A percentile compares a stretch with the other conserved stretches of the same genome.
phyloP scores from a whole-genome alignment of 2,888 invertebrate genomes.

The Glaucopsyche alexis region DNA sequence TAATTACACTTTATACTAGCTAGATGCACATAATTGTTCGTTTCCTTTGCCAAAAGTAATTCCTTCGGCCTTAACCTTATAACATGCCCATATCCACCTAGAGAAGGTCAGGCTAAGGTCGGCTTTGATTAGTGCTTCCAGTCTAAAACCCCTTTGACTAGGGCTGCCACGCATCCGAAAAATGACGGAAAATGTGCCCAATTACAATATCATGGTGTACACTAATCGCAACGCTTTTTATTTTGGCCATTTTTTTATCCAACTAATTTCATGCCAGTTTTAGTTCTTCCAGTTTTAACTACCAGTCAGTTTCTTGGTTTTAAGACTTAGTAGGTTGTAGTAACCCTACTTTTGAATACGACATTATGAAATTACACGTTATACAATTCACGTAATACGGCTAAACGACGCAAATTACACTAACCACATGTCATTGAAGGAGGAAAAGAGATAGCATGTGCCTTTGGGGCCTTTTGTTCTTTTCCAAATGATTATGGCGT shows the following conservation, averaged over 20 bases:
- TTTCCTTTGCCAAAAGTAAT: conserved; percentile 13
- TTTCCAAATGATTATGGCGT: neutral
- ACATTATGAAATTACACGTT: conserved; percentile 34
- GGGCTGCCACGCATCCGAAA: neutral
- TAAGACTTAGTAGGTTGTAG: neutral
- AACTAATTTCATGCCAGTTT: too few relatives aligned
- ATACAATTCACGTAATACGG: conserved; percentile 34
- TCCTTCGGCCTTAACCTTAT: conserved; percentile 19
- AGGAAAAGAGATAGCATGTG: conserved; percentile 26
- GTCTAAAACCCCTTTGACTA: conserved; percentile 41
- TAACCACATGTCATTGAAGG: conserved; percentile 32
- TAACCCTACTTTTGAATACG: neutral
- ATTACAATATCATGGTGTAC: too few relatives aligned
- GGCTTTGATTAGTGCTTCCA: conserved; percentile 45
- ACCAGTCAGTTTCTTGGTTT: too few relatives aligned
- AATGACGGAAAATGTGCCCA: neutral
- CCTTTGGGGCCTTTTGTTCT: neutral
- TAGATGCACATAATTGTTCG: neutral
- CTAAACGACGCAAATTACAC: conserved; percentile 31
- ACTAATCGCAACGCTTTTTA: too few relatives aligned
- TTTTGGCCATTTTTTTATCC: too few relatives aligned
- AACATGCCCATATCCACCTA: conserved; percentile 24
- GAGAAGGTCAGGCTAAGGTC: conserved; percentile 59
- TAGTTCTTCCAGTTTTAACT: too few relatives aligned
- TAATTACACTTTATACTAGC: neutral